Evolutionary conservation across 2,113 vertebrate species (phyloP), one percentile per base, ranked within the genome.

Genomic region (Lampris megalopsis): DNA sequence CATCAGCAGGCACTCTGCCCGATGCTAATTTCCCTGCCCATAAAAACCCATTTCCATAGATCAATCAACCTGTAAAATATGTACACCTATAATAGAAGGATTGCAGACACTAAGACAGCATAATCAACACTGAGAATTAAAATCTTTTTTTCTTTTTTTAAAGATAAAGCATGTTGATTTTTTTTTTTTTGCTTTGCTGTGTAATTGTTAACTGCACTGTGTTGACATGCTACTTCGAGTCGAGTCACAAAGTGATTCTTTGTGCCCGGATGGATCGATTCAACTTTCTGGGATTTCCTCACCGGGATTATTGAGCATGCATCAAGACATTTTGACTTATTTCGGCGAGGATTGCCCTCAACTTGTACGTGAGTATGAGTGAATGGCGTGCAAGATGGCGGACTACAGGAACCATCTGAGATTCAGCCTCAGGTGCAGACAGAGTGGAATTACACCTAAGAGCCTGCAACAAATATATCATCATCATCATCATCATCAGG

Each of bases 131-230:
- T 41, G 52, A 64, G 70, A 62, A 54, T 73, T 59, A 79, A 86
- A 74, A 13, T 80, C 85, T 10, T 3, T 86, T 77, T 24, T 24
- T 24, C 24, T 24, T 24, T 24, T 24, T 24, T 24, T 24, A 24
- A 24, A 24, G 24, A 24, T 24, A 61, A 80, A 75, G 65, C 62
- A 81, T 79, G 24, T 24, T 24, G 24, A 24, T 24, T 24, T 24
- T 24, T 24, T 24, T 24, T 24, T 24, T 24, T 24, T 24, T 24
- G 24, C 24, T 24, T 24, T 24, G 24, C 24, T 24, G 24, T 73
- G 58, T 73, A 78, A 85, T 80, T 82, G 76, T 43, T 70, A 68
- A 78, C 66, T 77, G 78, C 57, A 11, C 83, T 88, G 74, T 85
- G 85, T 80, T 80, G 86, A 89, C 77, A 64, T 43, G 50, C 54